Conservation (phyloP, 2,797 vertebrate genomes). For the Xenopus petersii region DNA sequence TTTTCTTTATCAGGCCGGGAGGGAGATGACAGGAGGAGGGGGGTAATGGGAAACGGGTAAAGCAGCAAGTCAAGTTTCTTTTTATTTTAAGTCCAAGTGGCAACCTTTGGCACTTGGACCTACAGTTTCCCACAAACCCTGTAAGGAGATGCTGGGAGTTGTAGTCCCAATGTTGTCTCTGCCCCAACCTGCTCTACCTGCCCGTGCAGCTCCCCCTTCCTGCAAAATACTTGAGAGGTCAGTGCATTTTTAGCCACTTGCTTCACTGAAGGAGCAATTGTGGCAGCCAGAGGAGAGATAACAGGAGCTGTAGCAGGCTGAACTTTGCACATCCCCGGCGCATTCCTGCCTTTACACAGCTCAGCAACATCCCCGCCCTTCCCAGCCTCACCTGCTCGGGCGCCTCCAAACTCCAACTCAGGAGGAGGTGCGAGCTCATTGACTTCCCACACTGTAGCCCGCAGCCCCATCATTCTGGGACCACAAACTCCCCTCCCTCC, state of each 20-base stretch:
- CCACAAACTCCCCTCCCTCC: neutral
- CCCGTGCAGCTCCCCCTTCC: slow-evolving; percentile 12
- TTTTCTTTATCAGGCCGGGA: slow-evolving; percentile 82
- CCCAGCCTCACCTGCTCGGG: slow-evolving; percentile 14
- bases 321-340: slow-evolving; percentile 90
- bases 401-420: slow-evolving; percentile 1
- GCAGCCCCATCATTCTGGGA: slow-evolving; percentile 8
- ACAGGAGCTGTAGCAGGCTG: slow-evolving; percentile 60
- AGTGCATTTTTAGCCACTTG: slow-evolving; percentile 27
- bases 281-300: slow-evolving; percentile 76
- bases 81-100: too few relatives aligned
- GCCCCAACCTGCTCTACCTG: slow-evolving; percentile 45
- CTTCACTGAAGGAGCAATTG: slow-evolving; percentile 66
- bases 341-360: slow-evolving; percentile 86
- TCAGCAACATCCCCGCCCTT: slow-evolving; percentile 56
- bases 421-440: neutral
- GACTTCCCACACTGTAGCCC: neutral
- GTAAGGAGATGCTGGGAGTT: slow-evolving; percentile 47
- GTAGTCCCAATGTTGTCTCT: slow-evolving; percentile 38
- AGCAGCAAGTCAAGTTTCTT: slow-evolving; percentile 33
- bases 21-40: slow-evolving; percentile 55
- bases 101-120: too few relatives aligned
- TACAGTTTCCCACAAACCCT: too few relatives aligned
- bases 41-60: slow-evolving; percentile 50
- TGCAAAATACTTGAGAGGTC: slow-evolving; percentile 18